Conservation (phyloP, 1,140 invertebrate genomes). For the Ditylenchus dipsaci region DNA sequence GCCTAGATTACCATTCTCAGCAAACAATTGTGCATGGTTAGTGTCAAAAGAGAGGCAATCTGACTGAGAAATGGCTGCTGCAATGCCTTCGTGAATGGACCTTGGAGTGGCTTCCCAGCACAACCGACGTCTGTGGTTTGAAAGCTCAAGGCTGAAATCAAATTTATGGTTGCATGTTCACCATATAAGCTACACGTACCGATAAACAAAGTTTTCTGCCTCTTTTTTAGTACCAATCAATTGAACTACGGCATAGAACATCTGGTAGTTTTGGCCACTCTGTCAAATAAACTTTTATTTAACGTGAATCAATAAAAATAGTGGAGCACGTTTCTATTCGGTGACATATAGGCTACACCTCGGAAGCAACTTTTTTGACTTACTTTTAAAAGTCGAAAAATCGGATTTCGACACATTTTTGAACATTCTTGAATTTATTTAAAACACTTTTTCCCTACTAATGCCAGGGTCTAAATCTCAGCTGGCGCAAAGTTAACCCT, state of each 20-base stretch:
- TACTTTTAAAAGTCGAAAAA: neutral
- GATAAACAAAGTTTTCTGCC: slow-evolving; percentile 96
- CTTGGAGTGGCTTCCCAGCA: slow-evolving; percentile 98
- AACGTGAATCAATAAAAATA: no score
- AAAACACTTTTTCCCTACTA: no score
- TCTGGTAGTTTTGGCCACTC: slow-evolving; percentile 84
- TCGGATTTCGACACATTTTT: no score
- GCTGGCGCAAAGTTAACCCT: neutral
- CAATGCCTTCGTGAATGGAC: slow-evolving; percentile 96
- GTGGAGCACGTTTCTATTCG: no score
- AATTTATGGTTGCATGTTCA: slow-evolving; percentile 3
- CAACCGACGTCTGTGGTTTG: slow-evolving; percentile 82
- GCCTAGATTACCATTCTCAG: slow-evolving; percentile 96
- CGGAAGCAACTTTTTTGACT: no score
- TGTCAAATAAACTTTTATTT: no score
- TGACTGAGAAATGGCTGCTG: slow-evolving; percentile 92
- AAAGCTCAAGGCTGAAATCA: slow-evolving; percentile 77
- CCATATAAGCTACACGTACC: slow-evolving; percentile 61
- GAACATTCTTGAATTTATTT: no score
- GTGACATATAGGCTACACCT: no score
- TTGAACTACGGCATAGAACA: slow-evolving; percentile 99
- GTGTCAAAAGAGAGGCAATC: slow-evolving; percentile 99
- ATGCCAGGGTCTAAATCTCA: no score
- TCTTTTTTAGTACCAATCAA: slow-evolving; percentile 96
- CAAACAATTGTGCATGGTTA: slow-evolving; percentile 92